phyloP scores from a whole-genome alignment of 2,797 vertebrate species.

The Vultur gryphus region DNA sequence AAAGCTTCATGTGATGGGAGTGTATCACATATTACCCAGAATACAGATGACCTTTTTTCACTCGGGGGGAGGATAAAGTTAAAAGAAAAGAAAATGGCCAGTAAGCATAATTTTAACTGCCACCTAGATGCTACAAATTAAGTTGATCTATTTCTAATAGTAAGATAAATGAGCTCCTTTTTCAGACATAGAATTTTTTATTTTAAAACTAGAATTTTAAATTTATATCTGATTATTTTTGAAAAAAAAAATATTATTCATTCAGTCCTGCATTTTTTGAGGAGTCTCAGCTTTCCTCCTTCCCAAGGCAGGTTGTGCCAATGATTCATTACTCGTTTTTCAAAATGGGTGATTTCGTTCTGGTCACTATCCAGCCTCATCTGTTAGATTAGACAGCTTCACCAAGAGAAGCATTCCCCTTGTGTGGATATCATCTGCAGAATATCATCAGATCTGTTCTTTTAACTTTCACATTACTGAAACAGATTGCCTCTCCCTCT shows the following conservation, averaged over 20 bases:
- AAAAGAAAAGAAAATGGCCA: background rate
- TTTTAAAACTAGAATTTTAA: background rate
- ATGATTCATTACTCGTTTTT: background rate
- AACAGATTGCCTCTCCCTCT: background rate
- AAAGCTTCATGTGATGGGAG: background rate
- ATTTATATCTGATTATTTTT: background rate
- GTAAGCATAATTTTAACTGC: background rate
- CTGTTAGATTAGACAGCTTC: background rate
- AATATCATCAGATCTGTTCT: background rate
- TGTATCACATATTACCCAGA: background rate
- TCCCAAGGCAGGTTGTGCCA: background rate
- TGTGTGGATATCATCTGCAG: background rate
- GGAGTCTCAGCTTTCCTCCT: background rate
- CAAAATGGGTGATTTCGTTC: background rate
- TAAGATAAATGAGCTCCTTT: background rate
- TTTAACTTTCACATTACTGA: background rate
- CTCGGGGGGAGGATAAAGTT: fast-evolving
- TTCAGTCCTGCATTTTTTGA: background rate
- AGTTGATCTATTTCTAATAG: background rate
- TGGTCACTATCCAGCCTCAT: background rate
- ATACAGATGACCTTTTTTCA: background rate
- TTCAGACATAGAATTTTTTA: background rate
- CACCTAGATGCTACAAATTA: background rate
- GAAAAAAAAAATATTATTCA: background rate
- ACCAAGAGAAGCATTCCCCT: background rate